Percentiles rank a stretch among this genome's conserved stretches.
phyloP scores from a whole-genome alignment of 2,113 vertebrate genomes.

The Aix galericulata region DNA sequence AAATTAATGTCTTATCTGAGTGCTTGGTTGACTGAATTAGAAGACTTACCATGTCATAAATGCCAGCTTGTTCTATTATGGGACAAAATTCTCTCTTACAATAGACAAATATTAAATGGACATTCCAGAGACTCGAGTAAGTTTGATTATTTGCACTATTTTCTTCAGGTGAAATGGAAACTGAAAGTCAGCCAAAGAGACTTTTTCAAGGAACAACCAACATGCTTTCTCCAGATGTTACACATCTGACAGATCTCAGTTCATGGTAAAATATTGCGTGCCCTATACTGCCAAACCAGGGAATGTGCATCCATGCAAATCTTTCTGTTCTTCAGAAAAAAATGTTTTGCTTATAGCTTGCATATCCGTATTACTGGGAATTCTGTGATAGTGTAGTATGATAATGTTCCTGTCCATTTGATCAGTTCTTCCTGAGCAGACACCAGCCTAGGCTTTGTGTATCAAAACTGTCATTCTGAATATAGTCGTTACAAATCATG shows the following conservation, averaged over 20 bases:
- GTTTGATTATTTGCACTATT: slow-evolving; percentile 51
- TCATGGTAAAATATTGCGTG: slow-evolving; percentile 84
- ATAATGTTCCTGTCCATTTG: background rate
- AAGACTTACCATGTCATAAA: background rate
- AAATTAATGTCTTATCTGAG: background rate
- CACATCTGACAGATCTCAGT: slow-evolving; percentile 86
- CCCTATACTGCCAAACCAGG: background rate
- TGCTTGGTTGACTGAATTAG: background rate
- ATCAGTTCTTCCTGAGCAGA: background rate
- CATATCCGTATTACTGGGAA: accelerated
- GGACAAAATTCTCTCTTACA: background rate
- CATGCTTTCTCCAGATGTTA: slow-evolving; percentile 88
- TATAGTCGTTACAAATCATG: background rate
- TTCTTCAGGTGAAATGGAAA: slow-evolving; percentile 91
- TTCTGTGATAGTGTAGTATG: background rate
- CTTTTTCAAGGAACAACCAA: slow-evolving; percentile 95
- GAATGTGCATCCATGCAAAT: background rate
- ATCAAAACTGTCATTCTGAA: background rate
- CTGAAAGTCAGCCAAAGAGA: slow-evolving; percentile 96
- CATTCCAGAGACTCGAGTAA: background rate
- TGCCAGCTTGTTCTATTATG: background rate
- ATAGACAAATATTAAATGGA: background rate
- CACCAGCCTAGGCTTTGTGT: background rate
- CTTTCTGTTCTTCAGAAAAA: background rate
- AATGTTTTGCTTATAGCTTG: background rate